A percentile compares a stretch with the other conserved stretches of the same genome.
Evolutionary conservation across 2,113 vertebrate genomes (phyloP).

Genomic region (Synodontis membranacea): DNA sequence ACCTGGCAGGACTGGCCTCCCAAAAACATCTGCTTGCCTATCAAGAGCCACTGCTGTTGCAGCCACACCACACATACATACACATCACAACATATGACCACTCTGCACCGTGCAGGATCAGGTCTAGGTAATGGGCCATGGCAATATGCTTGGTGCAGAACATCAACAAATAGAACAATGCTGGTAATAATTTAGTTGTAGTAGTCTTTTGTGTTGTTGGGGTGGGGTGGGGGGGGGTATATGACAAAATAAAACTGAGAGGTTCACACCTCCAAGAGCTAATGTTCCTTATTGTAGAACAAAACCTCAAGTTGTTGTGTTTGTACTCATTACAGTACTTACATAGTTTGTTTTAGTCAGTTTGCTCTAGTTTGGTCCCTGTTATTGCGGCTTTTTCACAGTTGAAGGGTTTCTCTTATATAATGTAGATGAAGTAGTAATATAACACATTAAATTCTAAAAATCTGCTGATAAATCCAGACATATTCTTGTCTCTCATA

Average conservation of each 20-base stretch:
- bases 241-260: constrained; percentile 53
- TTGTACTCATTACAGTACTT: background rate
- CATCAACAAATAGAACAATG: constrained; percentile 69
- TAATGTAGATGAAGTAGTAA: background rate
- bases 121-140: constrained; percentile 71
- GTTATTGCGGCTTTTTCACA: background rate
- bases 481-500: background rate
- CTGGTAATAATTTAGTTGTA: constrained; percentile 69
- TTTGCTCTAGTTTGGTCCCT: background rate
- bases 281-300: constrained; percentile 24
- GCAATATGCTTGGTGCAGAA: constrained; percentile 66
- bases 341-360: background rate
- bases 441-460: background rate
- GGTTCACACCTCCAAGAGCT: constrained; percentile 1
- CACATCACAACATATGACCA: constrained; percentile 68
- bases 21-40: constrained; percentile 61
- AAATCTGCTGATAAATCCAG: background rate
- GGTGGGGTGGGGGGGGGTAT: constrained; percentile 49
- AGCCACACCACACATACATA: constrained; percentile 45
- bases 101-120: constrained; percentile 62
- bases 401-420: background rate
- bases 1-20: constrained; percentile 70
- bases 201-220: constrained; percentile 53
- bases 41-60: constrained; percentile 52
- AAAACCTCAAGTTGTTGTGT: background rate